These are phyloP conservation scores for Acanthaster planci DNA, from an alignment of 35 echinoderm and acorn worm genomes.

Conservation along the genomic window DNA sequence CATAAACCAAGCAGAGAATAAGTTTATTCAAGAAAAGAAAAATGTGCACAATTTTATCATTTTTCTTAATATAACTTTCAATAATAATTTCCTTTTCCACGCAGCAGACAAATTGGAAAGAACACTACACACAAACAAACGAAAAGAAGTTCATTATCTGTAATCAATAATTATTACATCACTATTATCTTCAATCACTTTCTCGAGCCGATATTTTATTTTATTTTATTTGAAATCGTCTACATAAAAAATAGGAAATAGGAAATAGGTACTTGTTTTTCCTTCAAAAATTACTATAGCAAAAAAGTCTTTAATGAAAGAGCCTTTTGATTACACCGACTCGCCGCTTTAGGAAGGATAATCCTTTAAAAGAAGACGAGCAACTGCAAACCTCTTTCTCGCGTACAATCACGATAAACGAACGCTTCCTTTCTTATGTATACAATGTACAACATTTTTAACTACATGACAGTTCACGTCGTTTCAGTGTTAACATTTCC, in stretches of 20 bases:
- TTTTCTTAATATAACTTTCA: constrained; percentile 24
- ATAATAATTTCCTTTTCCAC: constrained; percentile 21
- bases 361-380: neutral
- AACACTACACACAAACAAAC: constrained; percentile 29
- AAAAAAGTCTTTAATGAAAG: neutral
- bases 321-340: neutral
- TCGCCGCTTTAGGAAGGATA: neutral
- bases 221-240: neutral
- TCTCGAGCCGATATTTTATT: neutral
- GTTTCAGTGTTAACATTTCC: neutral
- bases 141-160: neutral
- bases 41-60: constrained; percentile 6
- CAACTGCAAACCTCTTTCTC: neutral
- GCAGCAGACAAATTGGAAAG: constrained; percentile 17
- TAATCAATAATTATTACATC: constrained; percentile 12
- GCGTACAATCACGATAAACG: constrained; percentile 1
- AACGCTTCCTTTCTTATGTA: neutral
- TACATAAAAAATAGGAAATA: neutral
- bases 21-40: constrained; percentile 14
- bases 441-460: neutral
- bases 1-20: constrained; percentile 18
- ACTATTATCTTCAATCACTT: neutral
- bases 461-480: neutral
- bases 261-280: neutral
- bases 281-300: neutral